Conservation (phyloP, 2,113 vertebrate species). For the Halichoerus grypus region DNA sequence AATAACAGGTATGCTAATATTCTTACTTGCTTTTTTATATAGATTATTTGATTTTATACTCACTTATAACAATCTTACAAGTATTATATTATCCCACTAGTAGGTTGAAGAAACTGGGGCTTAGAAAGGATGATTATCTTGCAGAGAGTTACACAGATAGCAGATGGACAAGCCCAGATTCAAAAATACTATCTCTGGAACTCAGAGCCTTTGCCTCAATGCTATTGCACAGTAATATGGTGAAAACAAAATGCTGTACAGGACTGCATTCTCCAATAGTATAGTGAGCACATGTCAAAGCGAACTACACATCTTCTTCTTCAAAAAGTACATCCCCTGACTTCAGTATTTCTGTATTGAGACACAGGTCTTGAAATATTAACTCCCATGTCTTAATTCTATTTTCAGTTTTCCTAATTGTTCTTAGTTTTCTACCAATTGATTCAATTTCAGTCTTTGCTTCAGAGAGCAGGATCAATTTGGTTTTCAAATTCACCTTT, state of each 20-base stretch:
- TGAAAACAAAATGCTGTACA: background rate
- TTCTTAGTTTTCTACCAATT: background rate
- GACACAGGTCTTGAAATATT: background rate
- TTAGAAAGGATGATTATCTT: background rate
- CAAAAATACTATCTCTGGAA: background rate
- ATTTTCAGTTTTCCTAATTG: background rate
- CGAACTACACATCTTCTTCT: background rate
- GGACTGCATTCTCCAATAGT: background rate
- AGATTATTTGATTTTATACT: background rate
- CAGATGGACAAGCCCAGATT: background rate
- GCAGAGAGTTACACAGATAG: background rate
- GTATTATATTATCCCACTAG: background rate
- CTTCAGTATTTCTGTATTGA: background rate
- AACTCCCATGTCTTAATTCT: background rate
- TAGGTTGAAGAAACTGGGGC: background rate
- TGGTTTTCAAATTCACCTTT: constrained; percentile 38
- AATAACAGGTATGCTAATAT: background rate
- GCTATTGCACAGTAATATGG: background rate
- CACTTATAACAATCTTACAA: background rate
- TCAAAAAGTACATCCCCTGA: background rate
- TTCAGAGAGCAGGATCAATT: background rate
- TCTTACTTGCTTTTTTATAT: background rate
- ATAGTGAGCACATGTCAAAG: background rate
- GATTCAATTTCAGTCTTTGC: background rate
- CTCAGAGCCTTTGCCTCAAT: background rate